A percentile compares a stretch with the other conserved stretches of the same genome.
These are phyloP conservation scores for Encarsia formosa DNA, from an alignment of 2,888 invertebrate genomes.

Conservation along the genomic window DNA sequence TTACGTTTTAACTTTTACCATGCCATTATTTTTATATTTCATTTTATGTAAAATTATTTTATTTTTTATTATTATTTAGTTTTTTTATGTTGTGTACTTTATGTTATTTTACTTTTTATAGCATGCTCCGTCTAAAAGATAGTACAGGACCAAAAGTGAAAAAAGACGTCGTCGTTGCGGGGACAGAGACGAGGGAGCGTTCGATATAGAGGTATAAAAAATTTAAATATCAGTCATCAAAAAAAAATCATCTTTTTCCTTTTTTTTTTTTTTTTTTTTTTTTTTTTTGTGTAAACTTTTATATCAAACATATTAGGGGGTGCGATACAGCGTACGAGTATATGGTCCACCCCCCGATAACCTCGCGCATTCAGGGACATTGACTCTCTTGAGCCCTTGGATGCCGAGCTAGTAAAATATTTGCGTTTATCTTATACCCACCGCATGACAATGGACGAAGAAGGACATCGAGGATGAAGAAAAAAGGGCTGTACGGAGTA, in stretches of 20 bases:
- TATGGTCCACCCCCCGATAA: conserved; percentile 16
- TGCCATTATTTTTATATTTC: too few species aligned
- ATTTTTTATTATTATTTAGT: not conserved
- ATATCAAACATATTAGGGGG: conserved; percentile 10
- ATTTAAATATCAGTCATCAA: conserved; percentile 23
- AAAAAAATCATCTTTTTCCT: not conserved
- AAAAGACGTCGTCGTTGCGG: conserved; percentile 1
- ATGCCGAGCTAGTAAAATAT: conserved; percentile 22
- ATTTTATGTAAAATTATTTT: too few species aligned
- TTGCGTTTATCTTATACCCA: conserved; percentile 12
- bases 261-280: not conserved
- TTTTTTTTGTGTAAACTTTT: too few species aligned
- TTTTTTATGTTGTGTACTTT: conserved; percentile 7
- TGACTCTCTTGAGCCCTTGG: conserved; percentile 23
- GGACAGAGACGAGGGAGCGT: not conserved
- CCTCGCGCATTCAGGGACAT: conserved; percentile 25
- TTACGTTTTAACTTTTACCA: too few species aligned
- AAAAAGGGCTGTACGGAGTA: not conserved
- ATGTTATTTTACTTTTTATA: conserved; percentile 14
- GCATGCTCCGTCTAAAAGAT: conserved; percentile 6
- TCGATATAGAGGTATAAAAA: conserved; percentile 16
- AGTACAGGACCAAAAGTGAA: conserved; percentile 10
- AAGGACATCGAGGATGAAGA: not conserved
- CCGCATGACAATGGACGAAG: not conserved
- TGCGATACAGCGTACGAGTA: conserved; percentile 18